These are phyloP conservation scores for Drosophila pandora DNA, from an alignment of 1,140 invertebrate species.

Conservation along the genomic window DNA sequence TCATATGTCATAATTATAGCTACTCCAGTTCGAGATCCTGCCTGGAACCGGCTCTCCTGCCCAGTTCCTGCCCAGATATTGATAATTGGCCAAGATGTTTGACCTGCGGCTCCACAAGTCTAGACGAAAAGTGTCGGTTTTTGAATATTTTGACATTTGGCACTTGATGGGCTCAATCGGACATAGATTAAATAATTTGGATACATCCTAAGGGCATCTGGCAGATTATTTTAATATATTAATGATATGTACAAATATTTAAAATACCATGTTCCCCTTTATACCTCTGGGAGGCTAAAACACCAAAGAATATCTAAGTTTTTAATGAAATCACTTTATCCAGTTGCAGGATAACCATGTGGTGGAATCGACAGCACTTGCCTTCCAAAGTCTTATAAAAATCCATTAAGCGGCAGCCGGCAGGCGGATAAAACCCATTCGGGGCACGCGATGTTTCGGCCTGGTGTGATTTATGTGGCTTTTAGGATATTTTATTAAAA, in stretches of 20 bases:
- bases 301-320: neutral
- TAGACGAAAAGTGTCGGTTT: constrained; percentile 67
- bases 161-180: constrained; percentile 46
- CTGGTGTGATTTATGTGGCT: constrained; percentile 82
- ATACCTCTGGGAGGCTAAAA: neutral
- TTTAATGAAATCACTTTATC: constrained; percentile 1
- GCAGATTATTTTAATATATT: neutral
- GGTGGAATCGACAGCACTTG: neutral
- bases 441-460: constrained; percentile 33
- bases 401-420: constrained; percentile 38
- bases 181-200: constrained; percentile 29
- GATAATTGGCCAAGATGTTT: constrained; percentile 64
- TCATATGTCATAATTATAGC: constrained; percentile 80
- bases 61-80: constrained; percentile 32
- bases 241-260: neutral
- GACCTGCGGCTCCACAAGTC: constrained; percentile 58
- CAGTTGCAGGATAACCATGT: neutral
- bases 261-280: neutral
- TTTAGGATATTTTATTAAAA: constrained; percentile 84
- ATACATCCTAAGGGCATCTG: neutral
- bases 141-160: constrained; percentile 70
- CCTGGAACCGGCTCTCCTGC: constrained; percentile 8
- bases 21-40: constrained; percentile 37
- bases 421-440: constrained; percentile 28
- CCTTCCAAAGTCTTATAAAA: neutral